These are phyloP conservation scores for Camponotus vicinus DNA, from an alignment of 1,140 invertebrate species.

Conservation along the genomic window DNA sequence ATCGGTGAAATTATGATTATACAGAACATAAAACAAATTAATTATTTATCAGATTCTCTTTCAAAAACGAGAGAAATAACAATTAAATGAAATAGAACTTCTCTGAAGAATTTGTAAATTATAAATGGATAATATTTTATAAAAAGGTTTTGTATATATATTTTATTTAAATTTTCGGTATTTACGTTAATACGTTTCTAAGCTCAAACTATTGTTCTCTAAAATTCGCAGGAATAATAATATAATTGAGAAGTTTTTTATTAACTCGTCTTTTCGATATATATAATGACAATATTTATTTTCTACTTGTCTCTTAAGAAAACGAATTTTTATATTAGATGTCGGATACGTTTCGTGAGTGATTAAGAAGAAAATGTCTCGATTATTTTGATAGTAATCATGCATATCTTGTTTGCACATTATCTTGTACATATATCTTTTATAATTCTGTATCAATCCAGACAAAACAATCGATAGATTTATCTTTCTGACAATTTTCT, in stretches of 20 bases:
- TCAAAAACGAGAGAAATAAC: background rate
- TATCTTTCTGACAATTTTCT: background rate
- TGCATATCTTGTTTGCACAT: background rate
- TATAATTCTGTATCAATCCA: background rate
- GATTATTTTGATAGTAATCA: constrained; percentile 4
- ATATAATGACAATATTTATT: background rate
- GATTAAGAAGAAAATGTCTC: background rate
- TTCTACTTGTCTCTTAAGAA: background rate
- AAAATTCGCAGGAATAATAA: background rate
- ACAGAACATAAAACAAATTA: background rate
- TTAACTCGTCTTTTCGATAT: background rate
- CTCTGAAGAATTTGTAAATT: background rate
- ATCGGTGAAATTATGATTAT: constrained; percentile 11
- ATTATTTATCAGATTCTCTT: background rate
- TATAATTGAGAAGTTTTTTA: background rate
- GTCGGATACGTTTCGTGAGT: background rate
- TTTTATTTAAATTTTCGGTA: background rate
- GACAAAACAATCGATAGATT: background rate
- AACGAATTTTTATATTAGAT: background rate
- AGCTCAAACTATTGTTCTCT: background rate
- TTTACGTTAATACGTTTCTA: background rate
- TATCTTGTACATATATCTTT: background rate
- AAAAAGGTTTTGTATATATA: background rate
- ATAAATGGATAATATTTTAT: background rate
- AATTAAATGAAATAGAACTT: background rate